Evolutionary conservation across 1,140 invertebrate species (phyloP).

Genomic region (Cyrtorhinus lividipennis): DNA sequence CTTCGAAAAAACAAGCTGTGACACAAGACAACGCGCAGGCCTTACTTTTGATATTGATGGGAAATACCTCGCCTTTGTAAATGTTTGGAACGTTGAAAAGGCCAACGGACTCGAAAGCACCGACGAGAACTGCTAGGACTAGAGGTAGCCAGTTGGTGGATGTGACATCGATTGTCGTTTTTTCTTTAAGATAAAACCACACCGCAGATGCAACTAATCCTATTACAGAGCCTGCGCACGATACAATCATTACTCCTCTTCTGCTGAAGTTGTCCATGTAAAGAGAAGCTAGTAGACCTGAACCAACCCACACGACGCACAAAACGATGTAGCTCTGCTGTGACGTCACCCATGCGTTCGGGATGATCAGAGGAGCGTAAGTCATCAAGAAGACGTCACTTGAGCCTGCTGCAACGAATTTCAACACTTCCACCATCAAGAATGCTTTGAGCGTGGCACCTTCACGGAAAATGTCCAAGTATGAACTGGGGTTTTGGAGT

Average conservation of each 20-base stretch:
- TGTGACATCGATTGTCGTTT: neutral
- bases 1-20: constrained; percentile 15
- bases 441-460: constrained; percentile 37
- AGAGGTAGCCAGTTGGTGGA: constrained; percentile 18
- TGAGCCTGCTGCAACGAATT: constrained; percentile 58
- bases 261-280: constrained; percentile 30
- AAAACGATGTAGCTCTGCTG: constrained; percentile 13
- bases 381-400: constrained; percentile 58
- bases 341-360: constrained; percentile 26
- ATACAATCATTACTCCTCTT: constrained; percentile 32
- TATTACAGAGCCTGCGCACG: constrained; percentile 25
- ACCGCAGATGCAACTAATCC: constrained; percentile 9
- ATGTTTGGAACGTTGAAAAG: constrained; percentile 20
- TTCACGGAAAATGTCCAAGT: constrained; percentile 15
- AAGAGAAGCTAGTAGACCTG: constrained; percentile 27
- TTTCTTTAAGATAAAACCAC: constrained; percentile 22
- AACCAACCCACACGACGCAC: constrained; percentile 28
- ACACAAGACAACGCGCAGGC: constrained; percentile 18
- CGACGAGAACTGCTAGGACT: constrained; percentile 1
- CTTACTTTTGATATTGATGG: constrained; percentile 21
- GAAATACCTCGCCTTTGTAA: constrained; percentile 21
- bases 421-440: constrained; percentile 44
- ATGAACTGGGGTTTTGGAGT: constrained; percentile 10
- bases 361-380: constrained; percentile 60
- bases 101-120: constrained; percentile 18